Evolutionary conservation across 2,797 vertebrate genomes (phyloP), one percentile per base, ranked within the genome.

Genomic region (Pagetopsis macropterus): DNA sequence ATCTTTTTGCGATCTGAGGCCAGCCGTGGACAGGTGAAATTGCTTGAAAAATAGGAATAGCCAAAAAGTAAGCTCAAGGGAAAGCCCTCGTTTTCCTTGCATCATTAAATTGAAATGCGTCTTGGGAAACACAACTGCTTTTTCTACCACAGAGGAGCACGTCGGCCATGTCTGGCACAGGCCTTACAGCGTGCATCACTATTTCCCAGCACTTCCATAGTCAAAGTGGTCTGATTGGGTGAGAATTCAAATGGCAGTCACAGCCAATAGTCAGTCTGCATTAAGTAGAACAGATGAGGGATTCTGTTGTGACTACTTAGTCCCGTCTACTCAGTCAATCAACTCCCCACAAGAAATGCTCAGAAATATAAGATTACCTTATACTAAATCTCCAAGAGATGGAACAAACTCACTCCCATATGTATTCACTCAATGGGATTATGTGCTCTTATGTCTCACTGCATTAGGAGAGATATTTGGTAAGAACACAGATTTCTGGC

Each of bases 391-490:
- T 88, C 78, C 17, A 48, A 21, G 73, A 85, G 90, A 91, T 91
- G 87, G 87, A 92, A 89, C 83, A 87, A 84, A 90, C 93, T 85
- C 90, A 52, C 80, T 81, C 76, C 83, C 84, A 84, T 73, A 79
- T 92, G 90, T 81, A 85, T 88, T 91, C 90, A 90, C 87, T 93
- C 89, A 85, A 56, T 89, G 84, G 89, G 85, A 87, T 89, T 75
- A 77, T 76, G 78, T 50, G 71, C 70, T 69, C 76, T 82, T 70
- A 76, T 50, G 81, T 85, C 84, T 75, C 70, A 66, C 70, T 58
- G 84, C 65, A 78, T 90, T 80, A 80, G 64, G 33, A 81, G 66
- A 78, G 61, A 55, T 72, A 70, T 81, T 76, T 85, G 72, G 79
- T 88, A 75, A 79, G 70, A 79, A 72, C 78, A 72, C 64, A 83